Evolutionary conservation across 2,888 invertebrate species (phyloP).

Genomic region (Cataglyphis altisquamis): DNA sequence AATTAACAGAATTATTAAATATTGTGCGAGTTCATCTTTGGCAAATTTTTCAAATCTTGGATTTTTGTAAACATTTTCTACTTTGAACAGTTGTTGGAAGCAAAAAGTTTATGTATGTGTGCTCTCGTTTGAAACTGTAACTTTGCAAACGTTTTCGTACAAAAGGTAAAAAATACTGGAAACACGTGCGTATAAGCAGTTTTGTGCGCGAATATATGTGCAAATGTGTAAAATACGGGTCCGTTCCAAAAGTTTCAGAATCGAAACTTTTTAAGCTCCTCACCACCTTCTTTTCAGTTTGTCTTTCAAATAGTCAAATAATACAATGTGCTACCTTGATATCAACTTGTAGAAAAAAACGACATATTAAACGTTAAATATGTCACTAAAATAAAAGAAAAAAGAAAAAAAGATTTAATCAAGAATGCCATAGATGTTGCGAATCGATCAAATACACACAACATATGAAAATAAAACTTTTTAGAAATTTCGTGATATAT

Average conservation of each 20-base stretch:
- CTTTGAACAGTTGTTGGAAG: not conserved
- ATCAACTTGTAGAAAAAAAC: conserved; percentile 10
- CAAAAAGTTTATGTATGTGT: conserved; percentile 2
- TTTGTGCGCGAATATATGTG: not conserved
- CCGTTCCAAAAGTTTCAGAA: not conserved
- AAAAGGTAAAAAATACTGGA: conserved; percentile 20
- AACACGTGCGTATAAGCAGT: conserved; percentile 42
- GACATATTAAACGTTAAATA: not conserved
- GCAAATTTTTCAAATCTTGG: conserved; percentile 4
- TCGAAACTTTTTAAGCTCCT: conserved; percentile 26
- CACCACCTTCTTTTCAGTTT: conserved; percentile 5
- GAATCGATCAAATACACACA: conserved; percentile 2
- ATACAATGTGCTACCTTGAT: conserved; percentile 8
- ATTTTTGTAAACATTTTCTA: not conserved
- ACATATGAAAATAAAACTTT: not conserved
- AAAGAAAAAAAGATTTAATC: not conserved
- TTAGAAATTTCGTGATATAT: conserved; percentile 1
- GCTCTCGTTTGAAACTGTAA: not conserved
- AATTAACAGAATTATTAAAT: not conserved
- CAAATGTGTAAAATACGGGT: conserved; percentile 30
- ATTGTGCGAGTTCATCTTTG: not conserved
- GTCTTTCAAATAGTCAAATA: conserved; percentile 17
- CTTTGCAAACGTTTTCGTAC: conserved; percentile 23
- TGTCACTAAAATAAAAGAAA: not conserved
- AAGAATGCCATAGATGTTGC: not conserved